These are phyloP conservation scores for Cryptophagus acutangulus DNA, from an alignment of 2,888 invertebrate species.

Conservation along the genomic window DNA sequence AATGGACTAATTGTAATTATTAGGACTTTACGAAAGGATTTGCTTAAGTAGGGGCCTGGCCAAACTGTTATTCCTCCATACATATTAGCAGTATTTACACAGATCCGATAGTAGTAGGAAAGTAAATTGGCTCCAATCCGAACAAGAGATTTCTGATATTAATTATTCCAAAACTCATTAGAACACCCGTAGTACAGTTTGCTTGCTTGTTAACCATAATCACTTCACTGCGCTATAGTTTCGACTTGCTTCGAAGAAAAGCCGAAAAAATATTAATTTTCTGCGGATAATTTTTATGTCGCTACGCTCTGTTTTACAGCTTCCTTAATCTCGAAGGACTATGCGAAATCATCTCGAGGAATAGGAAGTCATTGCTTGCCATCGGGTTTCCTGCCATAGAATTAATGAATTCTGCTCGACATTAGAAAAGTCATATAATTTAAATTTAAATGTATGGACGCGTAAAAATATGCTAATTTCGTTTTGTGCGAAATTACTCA, in stretches of 20 bases:
- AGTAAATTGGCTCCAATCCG: conserved; percentile 16
- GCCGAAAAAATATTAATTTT: too few species aligned
- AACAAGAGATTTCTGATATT: conserved; percentile 19
- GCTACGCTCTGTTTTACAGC: conserved; percentile 12
- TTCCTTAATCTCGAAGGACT: conserved; percentile 14
- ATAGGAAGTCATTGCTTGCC: conserved; percentile 18
- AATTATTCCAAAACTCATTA: conserved; percentile 11
- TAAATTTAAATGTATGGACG: too few species aligned
- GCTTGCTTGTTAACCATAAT: neutral
- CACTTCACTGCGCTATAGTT: conserved; percentile 4
- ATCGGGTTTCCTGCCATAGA: conserved; percentile 12
- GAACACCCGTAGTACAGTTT: conserved; percentile 5
- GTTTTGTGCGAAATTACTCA: too few species aligned
- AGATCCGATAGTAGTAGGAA: conserved; percentile 22
- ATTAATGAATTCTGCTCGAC: conserved; percentile 16
- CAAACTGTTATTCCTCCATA: conserved; percentile 21
- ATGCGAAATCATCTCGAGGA: conserved; percentile 13
- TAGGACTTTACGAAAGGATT: conserved; percentile 23
- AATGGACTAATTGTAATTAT: conserved; percentile 22
- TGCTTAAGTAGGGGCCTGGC: conserved; percentile 20
- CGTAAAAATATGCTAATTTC: too few species aligned
- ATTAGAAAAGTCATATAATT: too few species aligned
- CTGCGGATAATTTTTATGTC: conserved; percentile 21
- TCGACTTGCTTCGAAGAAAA: too few species aligned
- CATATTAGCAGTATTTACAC: conserved; percentile 23